Evolutionary conservation across 2,113 vertebrate species (phyloP), one percentile per base, ranked within the genome.

Genomic region (Pipa parva): DNA sequence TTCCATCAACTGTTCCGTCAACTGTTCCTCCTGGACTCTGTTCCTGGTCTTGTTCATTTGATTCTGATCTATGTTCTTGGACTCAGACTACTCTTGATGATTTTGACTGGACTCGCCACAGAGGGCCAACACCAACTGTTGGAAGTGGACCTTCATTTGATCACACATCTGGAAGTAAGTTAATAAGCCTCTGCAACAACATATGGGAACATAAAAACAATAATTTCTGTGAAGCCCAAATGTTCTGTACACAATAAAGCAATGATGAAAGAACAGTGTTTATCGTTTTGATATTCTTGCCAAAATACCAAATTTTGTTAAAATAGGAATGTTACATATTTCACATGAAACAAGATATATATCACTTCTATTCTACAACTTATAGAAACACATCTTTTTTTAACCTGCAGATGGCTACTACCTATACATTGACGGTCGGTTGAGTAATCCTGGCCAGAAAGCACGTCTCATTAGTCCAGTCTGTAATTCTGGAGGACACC

Each of bases 381-480:
- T n/a, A n/a, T n/a, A n/a, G n/a, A n/a, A n/a, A n/a, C n/a, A n/a
- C n/a, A n/a, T n/a, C n/a, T 27, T 25, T 18, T 45, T 28, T 64
- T 33, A 18, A 56, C 37, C 74, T 77, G 22, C 71, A 93, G 92
- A 56, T n/a, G 91, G 90, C 57, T 90, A 79, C 75, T 93, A 92
- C 74, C 78, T 92, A 66, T 90, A 89, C 71, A 84, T 88, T 59
- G 79, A 89, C 59, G 89, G 79, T 0, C 45, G 74, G 3, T 17
- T 63, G 5, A 62, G 67, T 20, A 12, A 48, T 2, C 8, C 60
- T 0, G 89, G 90, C 51, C 84, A 83, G 72, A 73, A 76, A 2
- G 86, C 89, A 29, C 79, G 82, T 0, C 71, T 93, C 58, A 10
- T 83, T 66, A 90, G 88, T 28, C 80, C 84, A 0, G 33, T 3